These are phyloP conservation scores for Ciconia maguari DNA, from an alignment of 2,113 vertebrate species.

Conservation along the genomic window DNA sequence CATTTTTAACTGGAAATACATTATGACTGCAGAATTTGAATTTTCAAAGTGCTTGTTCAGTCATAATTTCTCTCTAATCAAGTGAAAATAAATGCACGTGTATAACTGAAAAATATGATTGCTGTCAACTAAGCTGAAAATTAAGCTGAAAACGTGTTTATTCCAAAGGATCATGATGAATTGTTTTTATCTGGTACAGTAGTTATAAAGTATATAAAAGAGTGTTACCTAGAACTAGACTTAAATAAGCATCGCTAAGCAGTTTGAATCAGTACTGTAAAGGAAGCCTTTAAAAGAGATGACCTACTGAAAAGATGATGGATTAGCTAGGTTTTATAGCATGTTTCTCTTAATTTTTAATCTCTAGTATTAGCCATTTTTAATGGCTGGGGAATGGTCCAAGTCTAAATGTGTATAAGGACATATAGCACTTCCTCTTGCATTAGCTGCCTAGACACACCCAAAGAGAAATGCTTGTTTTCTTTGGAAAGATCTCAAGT, in stretches of 20 bases:
- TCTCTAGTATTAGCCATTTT: not conserved
- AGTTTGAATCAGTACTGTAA: not conserved
- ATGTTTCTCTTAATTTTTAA: slow-evolving; percentile 25
- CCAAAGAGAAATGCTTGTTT: not conserved
- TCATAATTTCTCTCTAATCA: not conserved
- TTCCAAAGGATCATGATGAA: not conserved
- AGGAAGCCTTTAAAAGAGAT: not conserved
- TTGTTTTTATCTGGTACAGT: not conserved
- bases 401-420: not conserved
- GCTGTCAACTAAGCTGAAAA: not conserved
- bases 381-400: not conserved
- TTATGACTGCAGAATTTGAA: not conserved
- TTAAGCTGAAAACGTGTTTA: not conserved
- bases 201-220: not conserved
- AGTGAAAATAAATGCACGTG: not conserved
- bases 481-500: not conserved
- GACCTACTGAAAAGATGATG: not conserved
- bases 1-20: not conserved
- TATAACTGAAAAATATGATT: not conserved
- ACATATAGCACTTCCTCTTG: not conserved
- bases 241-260: not conserved
- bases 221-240: not conserved
- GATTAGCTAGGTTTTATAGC: not conserved
- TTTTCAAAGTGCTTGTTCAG: not conserved
- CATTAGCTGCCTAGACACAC: not conserved